A percentile compares a stretch with the other conserved stretches of the same genome.
These are phyloP conservation scores for Carassius carassius DNA, from an alignment of 2,113 vertebrate genomes.

Conservation along the genomic window DNA sequence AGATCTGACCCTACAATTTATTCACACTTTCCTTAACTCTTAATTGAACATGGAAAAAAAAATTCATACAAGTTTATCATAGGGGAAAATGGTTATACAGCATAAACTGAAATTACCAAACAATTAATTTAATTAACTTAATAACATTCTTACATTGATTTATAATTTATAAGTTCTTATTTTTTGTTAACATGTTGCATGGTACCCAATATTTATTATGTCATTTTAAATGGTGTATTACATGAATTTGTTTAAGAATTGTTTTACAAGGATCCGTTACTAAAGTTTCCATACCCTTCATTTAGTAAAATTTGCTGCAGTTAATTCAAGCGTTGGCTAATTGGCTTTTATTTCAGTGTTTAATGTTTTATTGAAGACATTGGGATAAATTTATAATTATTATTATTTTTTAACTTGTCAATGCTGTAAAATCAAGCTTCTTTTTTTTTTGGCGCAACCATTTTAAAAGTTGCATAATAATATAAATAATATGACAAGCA, in stretches of 20 bases:
- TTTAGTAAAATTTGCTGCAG: background rate
- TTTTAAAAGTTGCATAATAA: background rate
- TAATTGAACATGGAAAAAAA: background rate
- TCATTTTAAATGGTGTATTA: background rate
- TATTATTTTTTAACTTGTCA: background rate
- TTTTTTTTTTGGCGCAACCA: too few species aligned
- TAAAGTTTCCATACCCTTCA: background rate
- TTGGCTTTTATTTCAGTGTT: background rate
- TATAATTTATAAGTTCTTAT: background rate
- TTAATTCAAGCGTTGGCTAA: background rate
- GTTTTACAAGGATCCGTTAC: background rate
- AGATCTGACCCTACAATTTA: background rate
- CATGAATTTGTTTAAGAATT: constrained; percentile 7
- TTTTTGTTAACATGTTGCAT: background rate
- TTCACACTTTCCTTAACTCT: background rate
- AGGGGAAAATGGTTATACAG: background rate
- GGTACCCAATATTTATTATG: constrained; percentile 1
- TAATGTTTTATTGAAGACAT: background rate
- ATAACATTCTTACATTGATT: background rate
- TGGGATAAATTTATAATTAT: background rate
- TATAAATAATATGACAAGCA: background rate
- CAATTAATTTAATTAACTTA: background rate
- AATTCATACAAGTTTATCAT: background rate
- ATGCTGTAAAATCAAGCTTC: too few species aligned
- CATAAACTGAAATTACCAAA: background rate